A percentile compares a stretch with the other conserved stretches of the same genome.
phyloP scores from a whole-genome alignment of 1,140 invertebrate genomes.

The Drosophila baimaii region DNA sequence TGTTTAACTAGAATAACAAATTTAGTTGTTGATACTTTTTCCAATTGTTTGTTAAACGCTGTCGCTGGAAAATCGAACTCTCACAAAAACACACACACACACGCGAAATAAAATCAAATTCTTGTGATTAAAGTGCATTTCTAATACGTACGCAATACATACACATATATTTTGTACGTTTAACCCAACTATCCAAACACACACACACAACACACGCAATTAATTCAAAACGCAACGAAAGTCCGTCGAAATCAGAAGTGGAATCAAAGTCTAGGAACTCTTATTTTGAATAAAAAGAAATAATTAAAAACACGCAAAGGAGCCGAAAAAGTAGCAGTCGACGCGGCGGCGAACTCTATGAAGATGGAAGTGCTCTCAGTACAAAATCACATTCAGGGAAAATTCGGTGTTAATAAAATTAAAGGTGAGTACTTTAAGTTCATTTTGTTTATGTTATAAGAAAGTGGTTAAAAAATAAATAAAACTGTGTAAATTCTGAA shows the following conservation, averaged over 20 bases:
- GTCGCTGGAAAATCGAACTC: slow-evolving; percentile 51
- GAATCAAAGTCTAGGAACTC: slow-evolving; percentile 25
- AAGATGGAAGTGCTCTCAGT: slow-evolving; percentile 85
- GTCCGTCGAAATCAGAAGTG: slow-evolving; percentile 28
- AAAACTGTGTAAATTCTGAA: background rate
- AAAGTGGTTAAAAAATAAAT: background rate
- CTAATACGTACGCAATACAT: slow-evolving; percentile 66
- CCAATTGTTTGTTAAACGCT: slow-evolving; percentile 78
- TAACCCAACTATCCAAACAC: slow-evolving; percentile 39
- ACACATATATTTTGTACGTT: slow-evolving; percentile 25
- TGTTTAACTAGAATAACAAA: slow-evolving; percentile 83
- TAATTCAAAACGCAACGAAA: slow-evolving; percentile 51
- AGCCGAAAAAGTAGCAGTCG: slow-evolving; percentile 11
- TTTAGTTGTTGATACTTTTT: slow-evolving; percentile 83
- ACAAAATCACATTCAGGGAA: slow-evolving; percentile 84
- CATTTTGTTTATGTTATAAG: background rate
- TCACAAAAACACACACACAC: slow-evolving; percentile 43
- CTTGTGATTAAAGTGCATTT: slow-evolving; percentile 84
- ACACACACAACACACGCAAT: slow-evolving; percentile 30
- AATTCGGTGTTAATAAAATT: slow-evolving; percentile 84
- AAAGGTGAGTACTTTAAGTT: slow-evolving; percentile 73
- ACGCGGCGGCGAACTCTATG: slow-evolving; percentile 58
- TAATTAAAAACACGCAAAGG: slow-evolving; percentile 17
- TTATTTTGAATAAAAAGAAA: slow-evolving; percentile 16
- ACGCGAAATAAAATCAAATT: slow-evolving; percentile 73